Conservation (phyloP, 2,113 vertebrate genomes). For the Sebastes schlegelii region DNA sequence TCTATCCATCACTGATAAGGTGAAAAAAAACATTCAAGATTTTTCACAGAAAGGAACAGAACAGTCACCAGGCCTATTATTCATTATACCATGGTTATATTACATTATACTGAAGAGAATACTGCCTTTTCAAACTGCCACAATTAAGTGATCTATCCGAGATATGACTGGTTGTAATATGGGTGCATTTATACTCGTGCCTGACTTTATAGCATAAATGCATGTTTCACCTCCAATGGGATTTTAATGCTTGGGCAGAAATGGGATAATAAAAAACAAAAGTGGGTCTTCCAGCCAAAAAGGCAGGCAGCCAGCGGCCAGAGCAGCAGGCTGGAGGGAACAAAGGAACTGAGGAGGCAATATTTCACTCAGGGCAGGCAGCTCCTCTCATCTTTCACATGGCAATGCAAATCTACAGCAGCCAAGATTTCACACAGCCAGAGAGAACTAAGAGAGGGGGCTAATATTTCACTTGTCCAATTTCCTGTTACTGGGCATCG, state of each 20-base stretch:
- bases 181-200: not conserved
- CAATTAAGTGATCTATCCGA: not conserved
- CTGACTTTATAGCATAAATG: constrained; percentile 8
- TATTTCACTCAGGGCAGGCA: constrained; percentile 52
- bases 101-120: not conserved
- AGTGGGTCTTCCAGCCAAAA: constrained; percentile 30
- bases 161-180: not conserved
- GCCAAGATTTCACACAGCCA: constrained; percentile 41
- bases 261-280: constrained; percentile 39
- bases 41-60: not conserved
- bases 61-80: not conserved
- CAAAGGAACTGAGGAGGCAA: constrained; percentile 70
- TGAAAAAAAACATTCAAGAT: not conserved
- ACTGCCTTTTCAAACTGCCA: not conserved
- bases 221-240: constrained; percentile 2
- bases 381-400: constrained; percentile 68
- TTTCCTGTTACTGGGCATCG: constrained; percentile 19
- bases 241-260: constrained; percentile 21
- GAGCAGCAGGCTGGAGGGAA: constrained; percentile 53
- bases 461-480: constrained; percentile 38
- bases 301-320: constrained; percentile 41
- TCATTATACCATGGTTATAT: not conserved
- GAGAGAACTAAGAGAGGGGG: not conserved
- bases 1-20: not conserved
- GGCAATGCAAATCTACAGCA: constrained; percentile 34